A percentile compares a stretch with the other conserved stretches of the same genome.
Evolutionary conservation across 2,113 vertebrate species (phyloP).

Genomic region (Dolichotis patagonum): DNA sequence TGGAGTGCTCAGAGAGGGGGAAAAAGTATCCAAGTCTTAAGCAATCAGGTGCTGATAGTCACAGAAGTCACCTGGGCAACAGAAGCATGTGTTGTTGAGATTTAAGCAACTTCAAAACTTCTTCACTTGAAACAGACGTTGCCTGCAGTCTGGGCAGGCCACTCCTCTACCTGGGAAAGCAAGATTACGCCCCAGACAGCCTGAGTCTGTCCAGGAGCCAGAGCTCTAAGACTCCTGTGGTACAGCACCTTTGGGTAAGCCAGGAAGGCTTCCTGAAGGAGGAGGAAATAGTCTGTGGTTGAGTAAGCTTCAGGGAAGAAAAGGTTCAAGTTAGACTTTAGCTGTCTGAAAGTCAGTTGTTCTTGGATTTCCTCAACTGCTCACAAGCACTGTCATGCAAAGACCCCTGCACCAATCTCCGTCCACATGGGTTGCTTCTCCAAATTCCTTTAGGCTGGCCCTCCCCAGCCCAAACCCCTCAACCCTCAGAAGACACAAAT

Average conservation of each 20-base stretch:
- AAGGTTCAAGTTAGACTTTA: background rate
- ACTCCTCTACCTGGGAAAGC: background rate
- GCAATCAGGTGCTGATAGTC: background rate
- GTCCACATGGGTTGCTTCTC: background rate
- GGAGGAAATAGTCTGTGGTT: background rate
- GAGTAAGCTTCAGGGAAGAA: background rate
- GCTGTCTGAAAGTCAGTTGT: background rate
- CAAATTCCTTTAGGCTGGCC: background rate
- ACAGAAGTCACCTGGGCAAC: background rate
- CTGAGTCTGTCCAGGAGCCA: background rate
- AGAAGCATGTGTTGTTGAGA: background rate
- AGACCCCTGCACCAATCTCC: background rate
- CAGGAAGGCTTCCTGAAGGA: background rate
- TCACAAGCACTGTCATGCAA: slow-evolving; percentile 62
- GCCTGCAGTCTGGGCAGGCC: background rate
- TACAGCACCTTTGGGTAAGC: background rate
- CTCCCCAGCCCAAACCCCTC: background rate
- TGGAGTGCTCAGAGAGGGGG: background rate
- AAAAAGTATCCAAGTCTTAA: background rate
- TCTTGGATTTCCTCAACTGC: slow-evolving; percentile 12
- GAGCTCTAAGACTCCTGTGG: background rate
- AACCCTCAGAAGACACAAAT: background rate
- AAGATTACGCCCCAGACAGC: background rate
- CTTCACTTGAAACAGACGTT: background rate
- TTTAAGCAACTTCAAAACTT: background rate